Conservation (phyloP, 2,888 invertebrate species). For the Drosophila cyrtoloma region DNA sequence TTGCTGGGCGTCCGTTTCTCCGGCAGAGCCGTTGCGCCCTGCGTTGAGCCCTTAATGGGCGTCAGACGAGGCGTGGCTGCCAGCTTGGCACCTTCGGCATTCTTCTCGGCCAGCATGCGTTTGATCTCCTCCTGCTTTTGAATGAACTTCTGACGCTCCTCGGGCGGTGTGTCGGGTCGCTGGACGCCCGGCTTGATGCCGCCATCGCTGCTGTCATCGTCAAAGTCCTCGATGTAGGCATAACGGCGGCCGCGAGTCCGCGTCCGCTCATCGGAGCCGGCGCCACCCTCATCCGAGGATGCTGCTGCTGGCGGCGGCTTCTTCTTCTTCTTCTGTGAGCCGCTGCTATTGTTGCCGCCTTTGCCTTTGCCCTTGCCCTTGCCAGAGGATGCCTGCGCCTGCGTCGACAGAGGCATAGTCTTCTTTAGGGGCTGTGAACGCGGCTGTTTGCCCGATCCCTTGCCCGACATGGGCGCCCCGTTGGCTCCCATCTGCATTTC, state of each 20-base stretch:
- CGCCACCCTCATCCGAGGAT: constrained; percentile 88
- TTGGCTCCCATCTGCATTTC: constrained; percentile 52
- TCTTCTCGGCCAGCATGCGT: constrained; percentile 85
- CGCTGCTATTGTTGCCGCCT: constrained; percentile 35
- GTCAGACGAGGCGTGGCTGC: constrained; percentile 83
- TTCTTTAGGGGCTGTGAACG: constrained; percentile 79
- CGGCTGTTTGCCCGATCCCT: constrained; percentile 82
- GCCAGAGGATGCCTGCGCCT: constrained; percentile 40
- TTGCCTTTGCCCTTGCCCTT: constrained; percentile 73
- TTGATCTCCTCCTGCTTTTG: constrained; percentile 85
- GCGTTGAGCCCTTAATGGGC: constrained; percentile 75
- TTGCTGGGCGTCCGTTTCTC: constrained; percentile 81
- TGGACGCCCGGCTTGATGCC: constrained; percentile 85
- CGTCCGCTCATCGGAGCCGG: constrained; percentile 86
- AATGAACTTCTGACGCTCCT: constrained; percentile 85
- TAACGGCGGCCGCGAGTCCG: constrained; percentile 84
- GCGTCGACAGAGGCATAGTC: constrained; percentile 39
- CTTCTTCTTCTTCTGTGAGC: constrained; percentile 73
- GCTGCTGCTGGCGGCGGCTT: constrained; percentile 52
- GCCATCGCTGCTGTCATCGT: constrained; percentile 85
- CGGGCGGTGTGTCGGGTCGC: constrained; percentile 85
- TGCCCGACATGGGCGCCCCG: constrained; percentile 70
- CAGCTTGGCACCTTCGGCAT: constrained; percentile 84
- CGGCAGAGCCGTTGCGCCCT: constrained; percentile 23
- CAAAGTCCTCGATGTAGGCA: constrained; percentile 84